Evolutionary conservation across 2,888 invertebrate genomes (phyloP).

Genomic region (Chymomyza caudatula): DNA sequence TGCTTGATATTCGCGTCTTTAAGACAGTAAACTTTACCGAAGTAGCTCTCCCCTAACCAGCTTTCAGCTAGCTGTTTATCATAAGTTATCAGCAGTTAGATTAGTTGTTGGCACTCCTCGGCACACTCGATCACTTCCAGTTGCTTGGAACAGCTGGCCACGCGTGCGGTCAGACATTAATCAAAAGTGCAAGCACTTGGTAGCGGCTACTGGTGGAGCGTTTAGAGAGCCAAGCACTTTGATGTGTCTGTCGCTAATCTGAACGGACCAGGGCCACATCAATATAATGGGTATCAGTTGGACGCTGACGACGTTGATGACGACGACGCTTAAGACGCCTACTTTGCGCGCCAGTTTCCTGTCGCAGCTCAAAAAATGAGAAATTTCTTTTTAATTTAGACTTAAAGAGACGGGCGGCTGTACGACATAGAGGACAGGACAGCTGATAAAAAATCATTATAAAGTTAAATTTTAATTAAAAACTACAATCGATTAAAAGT

Average conservation of each 20-base stretch:
- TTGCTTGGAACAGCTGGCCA: constrained; percentile 5
- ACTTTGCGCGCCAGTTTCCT: constrained; percentile 60
- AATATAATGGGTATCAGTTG: constrained; percentile 36
- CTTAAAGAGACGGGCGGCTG: constrained; percentile 49
- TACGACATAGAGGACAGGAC: constrained; percentile 32
- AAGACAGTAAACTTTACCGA: too few relatives aligned
- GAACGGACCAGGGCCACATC: constrained; percentile 48
- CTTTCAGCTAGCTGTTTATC: too few relatives aligned
- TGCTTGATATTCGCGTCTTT: too few relatives aligned
- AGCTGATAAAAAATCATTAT: constrained; percentile 77
- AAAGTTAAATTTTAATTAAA: constrained; percentile 77
- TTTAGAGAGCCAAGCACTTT: background rate
- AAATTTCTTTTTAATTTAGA: constrained; percentile 76
- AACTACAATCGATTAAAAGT: constrained; percentile 66
- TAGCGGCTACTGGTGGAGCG: background rate
- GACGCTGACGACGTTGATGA: background rate
- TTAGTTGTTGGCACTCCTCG: too few relatives aligned
- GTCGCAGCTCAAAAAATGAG: constrained; percentile 61
- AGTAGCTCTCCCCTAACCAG: too few relatives aligned
- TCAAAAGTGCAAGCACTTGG: background rate
- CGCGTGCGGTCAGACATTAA: constrained; percentile 1
- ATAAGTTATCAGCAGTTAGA: too few relatives aligned
- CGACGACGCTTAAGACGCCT: constrained; percentile 41
- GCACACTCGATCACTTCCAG: too few relatives aligned
- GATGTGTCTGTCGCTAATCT: background rate